Base-by-base conservation (phyloP, 2,888 invertebrate species). In the Hirudinaria manillensis region DNA sequence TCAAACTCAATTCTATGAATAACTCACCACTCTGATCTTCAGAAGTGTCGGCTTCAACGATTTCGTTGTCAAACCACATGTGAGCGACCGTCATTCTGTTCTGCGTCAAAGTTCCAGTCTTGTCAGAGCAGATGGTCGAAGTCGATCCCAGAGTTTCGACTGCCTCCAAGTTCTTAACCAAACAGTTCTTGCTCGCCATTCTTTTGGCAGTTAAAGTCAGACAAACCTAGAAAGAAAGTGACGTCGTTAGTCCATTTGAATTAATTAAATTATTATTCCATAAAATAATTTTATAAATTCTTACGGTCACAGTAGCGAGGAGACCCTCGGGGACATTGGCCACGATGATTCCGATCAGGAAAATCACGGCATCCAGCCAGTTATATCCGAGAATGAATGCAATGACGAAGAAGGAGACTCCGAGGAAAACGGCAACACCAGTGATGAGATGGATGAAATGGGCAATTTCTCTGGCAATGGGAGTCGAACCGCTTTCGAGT, bases 11-110 rank as follows among this genome's bases (percentile, higher is more conserved):
- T 16, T 10, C 45, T n/a, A n/a, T n/a, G 10, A 38, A 38, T 7
- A 45, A 45, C 45, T 29, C 85, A 79, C 88, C 94, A 81, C 94
- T 93, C 87, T 98, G 97, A 88, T 97, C 95, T 87, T 98, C 98
- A 82, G 95, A 96, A 80, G 98, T 99, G 85, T 99, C 98, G 78
- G 97, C 97, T 86, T 98, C 98, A 84, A 96, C 93, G 87, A 99
- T 98, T 87, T 93, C 93, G 86, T 96, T 94, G 86, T 98, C 97
- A 86, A 94, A 96, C 90, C 96, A 97, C 95, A 97, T 96, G 88
- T 98, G 98, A 80, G 97, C 96, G 76, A 98, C 97, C 36, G 98
- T 98, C 98, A 98, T 98, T 83, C 96, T 89, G 89, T 99, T 99
- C 87, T 99, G 98, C 29, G 98, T 99, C 77, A 97, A 88, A 16